Base-by-base conservation (phyloP, 2,113 vertebrate genomes). In the Dascyllus trimaculatus region DNA sequence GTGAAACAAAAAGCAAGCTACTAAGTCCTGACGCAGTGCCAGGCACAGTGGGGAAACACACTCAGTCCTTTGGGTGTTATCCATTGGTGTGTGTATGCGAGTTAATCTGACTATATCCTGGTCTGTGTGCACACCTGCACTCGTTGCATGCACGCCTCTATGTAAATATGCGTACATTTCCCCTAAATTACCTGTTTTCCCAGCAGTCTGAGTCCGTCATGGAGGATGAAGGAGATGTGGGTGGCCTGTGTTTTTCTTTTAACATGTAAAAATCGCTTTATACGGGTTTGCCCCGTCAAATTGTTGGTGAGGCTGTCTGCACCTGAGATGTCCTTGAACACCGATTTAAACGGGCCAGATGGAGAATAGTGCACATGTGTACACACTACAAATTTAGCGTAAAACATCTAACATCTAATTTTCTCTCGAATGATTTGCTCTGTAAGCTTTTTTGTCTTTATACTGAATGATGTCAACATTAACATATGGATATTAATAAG, bases 131-230 rank as follows among this genome's bases (percentile, higher is more conserved):
- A 38, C 8, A 45, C 38, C 11, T 46, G 29, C 48, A 53, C 46
- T 60, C 25, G n/a, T n/a, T 43, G 59, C n/a, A 53, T 6, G 66
- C 61, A 52, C 18, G 25, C 59, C 67, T 64, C 65, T 51, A 15
- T 66, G 60, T 72, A 25, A 57, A 25, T 60, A 26, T 66, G 59
- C 22, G 43, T 72, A 61, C 65, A 59, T 65, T 83, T 78, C 59
- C 72, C 66, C 38, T 75, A 43, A 56, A 74, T 78, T 52, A 70
- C 65, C 72, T 66, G 64, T 64, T 81, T 86, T 86, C 79, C 51
- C 51, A 45, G 71, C 79, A 71, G 29, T 21, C 0, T 8, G 35
- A 71, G 32, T 35, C 32, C 7, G 8, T 9, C 8, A 35, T 9
- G 32, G 8, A 35, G 7, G 9, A 35, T 35, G 32, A 35, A 35